Base-by-base conservation (phyloP, 2,797 vertebrate species). In the Triplophysa yarkandensis region DNA sequence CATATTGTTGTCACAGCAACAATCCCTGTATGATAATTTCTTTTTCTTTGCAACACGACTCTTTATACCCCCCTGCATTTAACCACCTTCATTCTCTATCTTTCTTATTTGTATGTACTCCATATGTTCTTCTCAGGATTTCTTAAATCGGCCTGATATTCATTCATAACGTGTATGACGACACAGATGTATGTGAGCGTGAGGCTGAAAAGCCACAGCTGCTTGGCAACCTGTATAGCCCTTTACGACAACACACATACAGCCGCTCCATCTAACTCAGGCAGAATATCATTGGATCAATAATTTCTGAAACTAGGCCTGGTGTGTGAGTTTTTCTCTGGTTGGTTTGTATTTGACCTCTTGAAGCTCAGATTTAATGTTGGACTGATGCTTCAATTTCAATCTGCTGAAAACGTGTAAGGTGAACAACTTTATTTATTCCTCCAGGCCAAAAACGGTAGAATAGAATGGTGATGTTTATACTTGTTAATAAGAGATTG, bases 1-100 rank as follows among this genome's bases (percentile, higher is more conserved):
- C 54, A 65, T 66, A 79, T 74, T 70, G 73, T 82, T 80, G 78
- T 82, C 83, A 82, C 76, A 77, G 81, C 76, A 80, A 82, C 80
- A 30, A 71, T 71, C 50, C 4, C 52, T 64, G 39, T 32, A 63
- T 67, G 43, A 52, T 30, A 41, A 43, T 69, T n/a, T 36, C 30
- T 58, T 21, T 62, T 36, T 54, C 25, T 39, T 36, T 27, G 21
- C 39, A 34, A 65, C 43, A 48, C n/a, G 5, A 23, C 19, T 48
- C 55, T 55, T 65, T 70, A n/a, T 72, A 34, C 66, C 48, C 13
- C 54, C 32, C 25, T 25, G 4, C 34, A 44, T 67, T 28, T 50
- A 19, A n/a, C 4, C 23, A 7, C 25, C 30, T 6, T 41, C 14
- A 27, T 6, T 6, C 16, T 52, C 2, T 46, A 2, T 14, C 34